Base-by-base conservation (phyloP, 2,888 invertebrate genomes). In the Dromius quadrimaculatus region DNA sequence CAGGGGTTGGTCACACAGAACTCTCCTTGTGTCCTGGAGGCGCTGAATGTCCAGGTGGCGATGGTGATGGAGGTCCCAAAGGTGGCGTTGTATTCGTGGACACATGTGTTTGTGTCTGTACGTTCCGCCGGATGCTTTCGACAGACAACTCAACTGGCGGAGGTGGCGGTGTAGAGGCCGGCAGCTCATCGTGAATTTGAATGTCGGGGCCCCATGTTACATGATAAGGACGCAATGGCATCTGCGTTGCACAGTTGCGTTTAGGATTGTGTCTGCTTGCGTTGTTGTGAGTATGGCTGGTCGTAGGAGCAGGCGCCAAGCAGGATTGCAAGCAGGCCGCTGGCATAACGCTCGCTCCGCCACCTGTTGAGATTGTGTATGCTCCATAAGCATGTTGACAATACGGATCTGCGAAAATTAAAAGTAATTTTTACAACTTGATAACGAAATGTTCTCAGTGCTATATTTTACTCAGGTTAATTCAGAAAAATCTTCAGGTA, bases 11-110 rank as follows among this genome's bases (percentile, higher is more conserved):
- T 73, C 81, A 83, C 78, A 83, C 83, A 75, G 83, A 83, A 76
- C 83, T 83, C 77, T 83, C 83, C 78, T 83, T 83, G 78, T 83
- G 82, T 75, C 80, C 81, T 63, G n/a, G n/a, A n/a, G 81, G 81
- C 66, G 82, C 81, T 17, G 45, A 8, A 17, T 13, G 41, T 82
- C 82, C 76, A 82, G 82, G 22, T 81, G 82, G 47, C 20, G 47
- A 28, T 15, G 50, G 50, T 8, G 50, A 11, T 6, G 50, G 15
- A n/a, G 50, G 15, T n/a, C n/a, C n/a, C n/a, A n/a, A n/a, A 82
- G 82, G 22, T 81, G 82, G 47, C 20, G 47, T 23, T 15, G 50
- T 23, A 6, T 23, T 8, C n/a, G 50, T 8, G 11, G 50, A 9
- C 50, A 54, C 50, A 6, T 62, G 62, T 17, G 70, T 70, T 23